These are phyloP conservation scores for Meandrina meandrites DNA, from an alignment of 92 coral and sea anemone species.

Conservation along the genomic window DNA sequence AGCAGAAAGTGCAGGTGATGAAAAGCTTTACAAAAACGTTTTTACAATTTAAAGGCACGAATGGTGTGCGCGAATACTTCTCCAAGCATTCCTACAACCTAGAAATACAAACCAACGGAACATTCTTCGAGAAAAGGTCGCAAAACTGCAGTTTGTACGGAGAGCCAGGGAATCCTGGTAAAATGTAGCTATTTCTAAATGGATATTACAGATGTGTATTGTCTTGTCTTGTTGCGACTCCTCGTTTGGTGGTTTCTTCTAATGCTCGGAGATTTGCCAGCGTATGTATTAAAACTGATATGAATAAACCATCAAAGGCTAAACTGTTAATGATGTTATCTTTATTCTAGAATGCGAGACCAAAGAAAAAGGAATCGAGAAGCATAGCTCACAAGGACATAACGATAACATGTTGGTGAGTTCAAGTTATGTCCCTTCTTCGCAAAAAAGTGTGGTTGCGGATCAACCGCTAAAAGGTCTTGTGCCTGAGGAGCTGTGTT, in stretches of 20 bases:
- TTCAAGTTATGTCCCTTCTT: slow-evolving; percentile 13
- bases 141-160: no score
- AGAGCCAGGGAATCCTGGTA: no score
- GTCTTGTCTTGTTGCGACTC: no score
- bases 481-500: slow-evolving; percentile 10
- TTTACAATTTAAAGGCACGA: background rate
- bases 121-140: no score
- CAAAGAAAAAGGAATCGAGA: background rate
- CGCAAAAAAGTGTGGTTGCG: background rate
- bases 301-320: background rate
- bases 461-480: slow-evolving; percentile 29
- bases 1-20: background rate
- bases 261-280: no score
- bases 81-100: no score
- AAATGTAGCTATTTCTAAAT: no score
- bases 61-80: no score
- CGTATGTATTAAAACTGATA: no score
- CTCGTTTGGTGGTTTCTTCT: no score
- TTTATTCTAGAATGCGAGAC: background rate
- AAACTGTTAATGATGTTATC: background rate
- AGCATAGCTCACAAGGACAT: background rate
- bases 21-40: background rate
- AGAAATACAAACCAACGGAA: no score
- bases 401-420: background rate
- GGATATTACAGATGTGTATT: no score